Evolutionary conservation across 2,888 invertebrate genomes (phyloP).

Genomic region (Laothoe populi): DNA sequence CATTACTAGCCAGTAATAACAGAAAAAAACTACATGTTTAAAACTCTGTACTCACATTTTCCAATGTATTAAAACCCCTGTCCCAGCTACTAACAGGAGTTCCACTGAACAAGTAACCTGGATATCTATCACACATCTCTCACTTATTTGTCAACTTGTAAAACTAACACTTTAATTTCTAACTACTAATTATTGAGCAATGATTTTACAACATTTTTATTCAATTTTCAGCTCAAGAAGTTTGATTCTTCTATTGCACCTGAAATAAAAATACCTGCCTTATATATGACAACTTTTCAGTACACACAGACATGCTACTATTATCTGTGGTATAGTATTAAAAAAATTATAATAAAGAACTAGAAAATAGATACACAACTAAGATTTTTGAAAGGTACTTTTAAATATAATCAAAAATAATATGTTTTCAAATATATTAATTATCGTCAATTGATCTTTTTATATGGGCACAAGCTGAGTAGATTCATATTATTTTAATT

Average conservation of each 20-base stretch:
- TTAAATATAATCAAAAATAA: not conserved
- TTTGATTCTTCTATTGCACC: conserved; percentile 34
- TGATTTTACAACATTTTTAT: conserved; percentile 50
- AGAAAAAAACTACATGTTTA: no score
- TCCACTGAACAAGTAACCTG: conserved; percentile 75
- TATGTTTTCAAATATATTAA: not conserved
- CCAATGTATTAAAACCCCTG: conserved; percentile 73
- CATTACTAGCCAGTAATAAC: no score
- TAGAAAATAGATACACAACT: no score
- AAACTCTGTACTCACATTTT: conserved; percentile 70
- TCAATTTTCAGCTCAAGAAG: conserved; percentile 27
- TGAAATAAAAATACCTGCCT: conserved; percentile 31
- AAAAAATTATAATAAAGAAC: no score
- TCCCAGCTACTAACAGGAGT: conserved; percentile 82
- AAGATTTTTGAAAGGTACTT: not conserved
- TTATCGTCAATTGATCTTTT: not conserved
- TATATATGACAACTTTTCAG: conserved; percentile 5
- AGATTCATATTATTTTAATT: conserved; percentile 14
- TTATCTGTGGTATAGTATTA: not conserved
- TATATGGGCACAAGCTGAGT: not conserved
- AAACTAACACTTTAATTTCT: conserved; percentile 32
- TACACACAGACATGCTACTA: not conserved
- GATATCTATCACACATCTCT: conserved; percentile 77
- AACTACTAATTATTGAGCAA: conserved; percentile 59
- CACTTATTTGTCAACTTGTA: conserved; percentile 16